These are phyloP conservation scores for Apamea monoglypha DNA, from an alignment of 2,888 invertebrate genomes.

Conservation along the genomic window DNA sequence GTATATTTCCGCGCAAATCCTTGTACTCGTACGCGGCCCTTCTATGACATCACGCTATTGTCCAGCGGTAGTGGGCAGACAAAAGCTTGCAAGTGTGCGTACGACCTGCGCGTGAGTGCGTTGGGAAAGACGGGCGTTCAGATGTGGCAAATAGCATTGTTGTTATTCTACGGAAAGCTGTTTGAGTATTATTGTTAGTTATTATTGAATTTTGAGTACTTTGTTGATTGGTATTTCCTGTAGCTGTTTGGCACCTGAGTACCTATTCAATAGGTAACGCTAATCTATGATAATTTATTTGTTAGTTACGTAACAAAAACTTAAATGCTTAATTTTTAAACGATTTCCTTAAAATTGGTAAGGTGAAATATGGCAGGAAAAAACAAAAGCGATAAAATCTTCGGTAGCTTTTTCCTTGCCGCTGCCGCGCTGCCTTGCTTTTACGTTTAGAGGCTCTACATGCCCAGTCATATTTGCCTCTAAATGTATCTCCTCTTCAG, in stretches of 20 bases:
- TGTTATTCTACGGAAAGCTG: conserved; percentile 53
- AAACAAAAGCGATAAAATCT: background rate
- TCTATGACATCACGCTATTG: conserved; percentile 88
- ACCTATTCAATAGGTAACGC: background rate
- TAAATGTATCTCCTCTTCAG: background rate
- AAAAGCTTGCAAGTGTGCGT: conserved; percentile 79
- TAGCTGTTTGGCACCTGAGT: background rate
- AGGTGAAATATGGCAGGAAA: background rate
- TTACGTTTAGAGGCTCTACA: no score
- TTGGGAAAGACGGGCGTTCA: conserved; percentile 55
- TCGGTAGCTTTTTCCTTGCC: no score
- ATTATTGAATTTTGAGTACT: conserved; percentile 57
- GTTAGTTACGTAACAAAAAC: background rate
- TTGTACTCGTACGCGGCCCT: conserved; percentile 65
- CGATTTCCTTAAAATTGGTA: background rate
- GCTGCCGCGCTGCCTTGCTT: background rate
- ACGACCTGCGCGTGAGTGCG: conserved; percentile 64
- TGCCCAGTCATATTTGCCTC: background rate
- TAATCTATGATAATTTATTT: background rate
- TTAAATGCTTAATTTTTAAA: background rate
- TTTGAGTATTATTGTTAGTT: conserved; percentile 52
- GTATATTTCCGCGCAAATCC: conserved; percentile 33
- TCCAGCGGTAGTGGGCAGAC: conserved; percentile 85
- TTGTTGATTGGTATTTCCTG: conserved; percentile 41
- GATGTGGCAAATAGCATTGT: conserved; percentile 59